Base-by-base conservation (phyloP, 35 echinoderm and acorn worm genomes). In the Apostichopus japonicus region DNA sequence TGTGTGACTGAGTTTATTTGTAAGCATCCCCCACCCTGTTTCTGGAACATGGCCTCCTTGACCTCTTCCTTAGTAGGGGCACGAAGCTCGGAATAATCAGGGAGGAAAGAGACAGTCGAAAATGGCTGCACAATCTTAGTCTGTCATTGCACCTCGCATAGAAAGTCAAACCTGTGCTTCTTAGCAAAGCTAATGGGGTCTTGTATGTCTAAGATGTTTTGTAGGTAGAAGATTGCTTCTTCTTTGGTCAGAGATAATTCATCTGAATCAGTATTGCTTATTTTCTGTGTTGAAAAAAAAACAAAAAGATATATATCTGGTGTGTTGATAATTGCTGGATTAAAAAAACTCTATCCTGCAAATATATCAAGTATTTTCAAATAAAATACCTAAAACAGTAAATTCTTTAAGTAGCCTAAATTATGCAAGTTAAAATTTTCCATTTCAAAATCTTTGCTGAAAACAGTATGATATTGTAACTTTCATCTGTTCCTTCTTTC, bases 81-180 rank as follows among this genome's bases (percentile, higher is more conserved):
- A 23, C 77, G 77, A 8, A 75, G 14, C 17, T 75, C 22, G 33
- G 33, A 44, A 44, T 4, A 44, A 23, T 75, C n/a, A 0, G 15
- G 44, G 33, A 56, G 5, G 54, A 44, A 82, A n/a, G 22, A 8
- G 10, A 82, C 16, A 82, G 15, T 6, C 44, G 79, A n/a, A 44
- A 15, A 82, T n/a, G 79, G 79, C 79, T 82, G 79, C 10, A 82
- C 19, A 52, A 33, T 82, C 54, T 82, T 82, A 8, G 79, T 82
- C 24, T 44, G 79, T 82, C 44, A 5, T 23, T 75, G 71, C 21
- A 82, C 1, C 27, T 82, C 15, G 54, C 54, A 56, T 8, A 82
- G 79, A 56, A 24, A 82, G 10, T 82, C 71, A 75, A 75, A 75
- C n/a, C n/a, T 75, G 17, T 75, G 58, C 5, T 25, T 79, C 8